Evolutionary conservation across 2,888 invertebrate genomes (phyloP).

Genomic region (Acleris emargana): DNA sequence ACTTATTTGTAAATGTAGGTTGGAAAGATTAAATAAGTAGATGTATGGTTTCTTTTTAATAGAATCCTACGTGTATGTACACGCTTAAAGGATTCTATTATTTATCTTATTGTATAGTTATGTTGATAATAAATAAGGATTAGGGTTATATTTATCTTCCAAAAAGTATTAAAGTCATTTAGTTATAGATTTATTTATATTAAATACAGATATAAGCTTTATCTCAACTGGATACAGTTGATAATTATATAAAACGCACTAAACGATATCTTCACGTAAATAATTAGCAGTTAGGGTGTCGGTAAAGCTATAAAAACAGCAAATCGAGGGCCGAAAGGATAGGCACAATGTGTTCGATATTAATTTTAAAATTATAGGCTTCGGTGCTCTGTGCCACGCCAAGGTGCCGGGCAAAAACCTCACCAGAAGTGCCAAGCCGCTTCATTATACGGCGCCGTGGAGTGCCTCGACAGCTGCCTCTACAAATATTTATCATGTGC

Average conservation of each 20-base stretch:
- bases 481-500: constrained; percentile 79
- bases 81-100: too few species aligned
- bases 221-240: constrained; percentile 1
- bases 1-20: too few species aligned
- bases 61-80: too few species aligned
- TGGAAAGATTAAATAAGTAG: too few species aligned
- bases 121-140: too few species aligned
- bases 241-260: constrained; percentile 50
- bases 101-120: too few species aligned
- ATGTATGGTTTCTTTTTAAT: too few species aligned
- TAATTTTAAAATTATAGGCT: constrained; percentile 80
- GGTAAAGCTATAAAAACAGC: constrained; percentile 73
- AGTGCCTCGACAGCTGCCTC: constrained; percentile 78
- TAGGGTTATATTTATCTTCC: background rate
- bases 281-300: constrained; percentile 76
- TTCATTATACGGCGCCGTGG: constrained; percentile 72
- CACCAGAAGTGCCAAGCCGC: constrained; percentile 78
- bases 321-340: constrained; percentile 73
- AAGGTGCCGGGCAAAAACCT: constrained; percentile 77
- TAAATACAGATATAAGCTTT: background rate
- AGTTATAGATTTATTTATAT: background rate
- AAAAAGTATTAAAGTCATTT: background rate
- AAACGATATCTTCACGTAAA: constrained; percentile 63
- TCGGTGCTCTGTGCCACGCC: constrained; percentile 62
- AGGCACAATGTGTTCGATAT: constrained; percentile 82